Conservation (phyloP, 2,113 vertebrate genomes). For the Suncus etruscus region DNA sequence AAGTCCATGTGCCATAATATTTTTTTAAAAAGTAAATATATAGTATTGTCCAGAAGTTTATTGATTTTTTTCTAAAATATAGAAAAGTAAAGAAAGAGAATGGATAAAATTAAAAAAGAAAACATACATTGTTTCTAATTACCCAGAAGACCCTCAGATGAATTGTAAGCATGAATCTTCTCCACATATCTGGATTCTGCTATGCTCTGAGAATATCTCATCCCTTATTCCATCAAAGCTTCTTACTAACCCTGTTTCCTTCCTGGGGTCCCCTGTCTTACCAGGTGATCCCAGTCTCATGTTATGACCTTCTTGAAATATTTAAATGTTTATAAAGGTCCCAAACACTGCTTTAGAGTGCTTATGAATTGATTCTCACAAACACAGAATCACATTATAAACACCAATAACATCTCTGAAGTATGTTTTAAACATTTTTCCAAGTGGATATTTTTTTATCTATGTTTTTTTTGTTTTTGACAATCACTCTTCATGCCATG, state of each 20-base stretch:
- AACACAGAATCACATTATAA: background rate
- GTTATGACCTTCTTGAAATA: too few relatives aligned
- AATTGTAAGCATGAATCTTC: background rate
- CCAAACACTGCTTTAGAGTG: background rate
- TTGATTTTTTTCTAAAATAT: background rate
- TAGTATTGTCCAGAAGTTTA: constrained; percentile 10
- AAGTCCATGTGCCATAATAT: background rate
- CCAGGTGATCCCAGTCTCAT: too few relatives aligned
- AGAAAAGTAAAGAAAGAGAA: background rate
- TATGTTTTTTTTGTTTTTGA: background rate
- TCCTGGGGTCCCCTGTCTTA: too few relatives aligned
- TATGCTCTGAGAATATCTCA: background rate
- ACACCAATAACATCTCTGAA: background rate
- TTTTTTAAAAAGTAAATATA: constrained; percentile 6
- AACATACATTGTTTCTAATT: background rate
- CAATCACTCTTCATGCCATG: background rate
- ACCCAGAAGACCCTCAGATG: background rate
- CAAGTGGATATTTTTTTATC: background rate
- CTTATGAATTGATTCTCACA: background rate
- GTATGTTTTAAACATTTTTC: constrained; percentile 10
- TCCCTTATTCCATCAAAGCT: too few relatives aligned
- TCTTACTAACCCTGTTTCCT: too few relatives aligned
- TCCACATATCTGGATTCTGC: background rate
- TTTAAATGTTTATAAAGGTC: too few relatives aligned
- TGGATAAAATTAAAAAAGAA: background rate